These are phyloP conservation scores for Cheilosia vernalis DNA, from an alignment of 2,888 invertebrate genomes.

Conservation along the genomic window DNA sequence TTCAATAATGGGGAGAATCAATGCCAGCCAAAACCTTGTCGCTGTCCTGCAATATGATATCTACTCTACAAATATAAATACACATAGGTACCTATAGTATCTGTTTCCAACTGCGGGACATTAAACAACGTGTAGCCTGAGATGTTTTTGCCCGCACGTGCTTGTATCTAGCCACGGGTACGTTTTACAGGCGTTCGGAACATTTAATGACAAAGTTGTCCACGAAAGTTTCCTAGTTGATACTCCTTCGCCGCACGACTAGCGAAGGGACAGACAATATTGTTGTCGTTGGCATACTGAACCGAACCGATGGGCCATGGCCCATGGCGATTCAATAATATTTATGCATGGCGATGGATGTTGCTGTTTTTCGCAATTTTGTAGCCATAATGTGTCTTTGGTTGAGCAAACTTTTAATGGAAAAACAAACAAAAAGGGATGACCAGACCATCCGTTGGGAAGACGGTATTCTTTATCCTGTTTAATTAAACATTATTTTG, in stretches of 20 bases:
- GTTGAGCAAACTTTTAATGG: slow-evolving; percentile 40
- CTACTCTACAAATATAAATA: not conserved
- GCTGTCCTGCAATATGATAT: not conserved
- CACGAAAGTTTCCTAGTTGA: not conserved
- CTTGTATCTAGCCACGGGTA: slow-evolving; percentile 14
- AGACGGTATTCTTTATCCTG: not conserved
- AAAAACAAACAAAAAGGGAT: slow-evolving; percentile 2
- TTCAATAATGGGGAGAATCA: not conserved
- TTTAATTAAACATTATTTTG: slow-evolving; percentile 29
- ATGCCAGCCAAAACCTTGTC: not conserved
- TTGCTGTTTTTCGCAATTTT: not conserved
- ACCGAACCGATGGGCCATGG: not conserved
- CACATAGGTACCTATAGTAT: slow-evolving; percentile 3
- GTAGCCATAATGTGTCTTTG: slow-evolving; percentile 19
- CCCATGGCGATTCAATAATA: slow-evolving; percentile 28
- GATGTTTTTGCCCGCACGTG: slow-evolving; percentile 11
- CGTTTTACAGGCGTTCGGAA: slow-evolving; percentile 27
- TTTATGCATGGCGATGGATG: slow-evolving; percentile 18
- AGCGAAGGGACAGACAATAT: not conserved
- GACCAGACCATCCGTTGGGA: slow-evolving; percentile 6
- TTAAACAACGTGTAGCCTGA: slow-evolving; percentile 18
- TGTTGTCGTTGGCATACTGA: not conserved
- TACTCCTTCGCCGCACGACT: not conserved
- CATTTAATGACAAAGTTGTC: slow-evolving; percentile 49
- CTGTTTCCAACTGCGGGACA: slow-evolving; percentile 20